Percentiles rank a stretch among this genome's conserved stretches.
These are phyloP conservation scores for Serranus cabrilla DNA, from an alignment of 2,797 vertebrate species.

Conservation along the genomic window DNA sequence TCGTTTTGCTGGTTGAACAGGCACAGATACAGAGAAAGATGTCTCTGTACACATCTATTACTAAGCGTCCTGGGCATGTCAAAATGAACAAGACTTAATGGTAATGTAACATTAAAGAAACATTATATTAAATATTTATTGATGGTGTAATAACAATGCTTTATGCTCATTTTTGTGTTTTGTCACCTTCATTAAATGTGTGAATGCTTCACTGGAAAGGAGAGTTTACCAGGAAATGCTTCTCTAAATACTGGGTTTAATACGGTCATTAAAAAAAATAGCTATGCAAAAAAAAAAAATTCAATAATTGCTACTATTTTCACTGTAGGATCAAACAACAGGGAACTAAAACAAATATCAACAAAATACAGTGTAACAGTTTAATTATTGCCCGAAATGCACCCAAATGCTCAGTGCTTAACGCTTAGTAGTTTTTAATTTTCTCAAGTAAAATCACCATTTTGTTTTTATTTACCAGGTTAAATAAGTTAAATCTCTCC, in stretches of 20 bases:
- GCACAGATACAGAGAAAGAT: no score
- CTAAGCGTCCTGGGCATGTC: not conserved
- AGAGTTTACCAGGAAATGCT: not conserved
- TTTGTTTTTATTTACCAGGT: not conserved
- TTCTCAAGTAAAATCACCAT: not conserved
- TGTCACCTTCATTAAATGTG: not conserved
- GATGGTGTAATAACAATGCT: not conserved
- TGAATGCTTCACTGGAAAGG: not conserved
- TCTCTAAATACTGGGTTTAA: not conserved
- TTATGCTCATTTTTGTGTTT: not conserved
- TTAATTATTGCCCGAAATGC: not conserved
- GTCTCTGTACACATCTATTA: no score
- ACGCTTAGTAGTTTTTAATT: no score
- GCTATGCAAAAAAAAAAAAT: not conserved
- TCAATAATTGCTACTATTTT: not conserved
- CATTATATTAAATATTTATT: not conserved
- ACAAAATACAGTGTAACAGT: not conserved
- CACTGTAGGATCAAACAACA: not conserved
- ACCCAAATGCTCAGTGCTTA: no score
- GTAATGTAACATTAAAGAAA: not conserved
- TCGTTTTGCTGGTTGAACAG: no score
- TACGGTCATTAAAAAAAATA: not conserved
- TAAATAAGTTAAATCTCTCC: conserved; percentile 2
- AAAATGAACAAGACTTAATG: not conserved
- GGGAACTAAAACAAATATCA: not conserved